Conservation (phyloP, 2,888 invertebrate species). For the Temnothorax ravouxi region DNA sequence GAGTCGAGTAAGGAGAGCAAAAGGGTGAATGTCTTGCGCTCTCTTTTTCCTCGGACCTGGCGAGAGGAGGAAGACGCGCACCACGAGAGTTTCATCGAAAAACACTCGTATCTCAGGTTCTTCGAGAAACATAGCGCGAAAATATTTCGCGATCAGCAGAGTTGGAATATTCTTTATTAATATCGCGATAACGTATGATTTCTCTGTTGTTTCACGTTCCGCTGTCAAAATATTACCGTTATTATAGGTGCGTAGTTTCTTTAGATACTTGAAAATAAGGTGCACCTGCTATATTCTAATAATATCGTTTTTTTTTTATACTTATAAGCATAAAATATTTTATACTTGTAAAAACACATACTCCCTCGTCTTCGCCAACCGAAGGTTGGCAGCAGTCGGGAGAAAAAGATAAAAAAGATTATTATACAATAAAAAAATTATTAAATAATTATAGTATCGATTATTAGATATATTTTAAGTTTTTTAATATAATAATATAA, state of each 20-base stretch:
- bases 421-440: background rate
- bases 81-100: conserved; percentile 62
- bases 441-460: background rate
- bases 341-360: background rate
- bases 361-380: no score
- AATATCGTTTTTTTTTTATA: background rate
- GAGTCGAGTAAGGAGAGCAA: conserved; percentile 23
- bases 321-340: background rate
- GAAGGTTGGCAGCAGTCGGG: no score
- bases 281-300: background rate
- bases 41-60: conserved; percentile 47
- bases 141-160: conserved; percentile 40
- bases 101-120: conserved; percentile 42
- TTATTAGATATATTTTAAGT: background rate
- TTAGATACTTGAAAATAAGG: background rate
- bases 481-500: background rate
- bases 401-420: background rate
- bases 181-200: conserved; percentile 9
- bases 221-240: conserved; percentile 21
- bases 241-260: background rate
- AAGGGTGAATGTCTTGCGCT: conserved; percentile 60
- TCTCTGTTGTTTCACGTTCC: background rate
- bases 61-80: conserved; percentile 33
- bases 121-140: conserved; percentile 48
- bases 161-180: conserved; percentile 43